phyloP scores from a whole-genome alignment of 1,140 invertebrate species.

The Cryptotermes secundus region DNA sequence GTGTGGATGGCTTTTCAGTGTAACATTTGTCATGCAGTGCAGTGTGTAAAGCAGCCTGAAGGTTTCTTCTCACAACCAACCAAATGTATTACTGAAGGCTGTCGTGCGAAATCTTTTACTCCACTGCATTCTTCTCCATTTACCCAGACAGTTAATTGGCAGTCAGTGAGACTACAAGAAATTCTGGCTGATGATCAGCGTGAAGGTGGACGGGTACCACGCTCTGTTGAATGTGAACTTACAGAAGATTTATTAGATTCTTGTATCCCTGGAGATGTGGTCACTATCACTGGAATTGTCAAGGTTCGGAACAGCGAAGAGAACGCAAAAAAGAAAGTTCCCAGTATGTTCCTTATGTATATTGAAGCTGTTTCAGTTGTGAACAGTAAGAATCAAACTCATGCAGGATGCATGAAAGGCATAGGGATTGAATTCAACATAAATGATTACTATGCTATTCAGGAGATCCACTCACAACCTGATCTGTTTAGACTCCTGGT shows the following conservation, averaged over 20 bases:
- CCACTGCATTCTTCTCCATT: constrained; percentile 65
- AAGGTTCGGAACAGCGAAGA: constrained; percentile 60
- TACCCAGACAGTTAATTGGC: constrained; percentile 73
- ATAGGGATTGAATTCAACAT: constrained; percentile 60
- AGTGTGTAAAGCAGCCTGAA: constrained; percentile 62
- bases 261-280: constrained; percentile 85
- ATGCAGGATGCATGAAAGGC: constrained; percentile 41
- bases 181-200: constrained; percentile 49
- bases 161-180: constrained; percentile 81
- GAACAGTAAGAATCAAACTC: constrained; percentile 62
- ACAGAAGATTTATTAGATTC: constrained; percentile 82
- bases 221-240: constrained; percentile 84
- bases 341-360: constrained; percentile 69
- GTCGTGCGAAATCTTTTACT: constrained; percentile 63
- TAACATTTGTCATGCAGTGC: constrained; percentile 63
- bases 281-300: constrained; percentile 83
- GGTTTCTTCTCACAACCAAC: constrained; percentile 59
- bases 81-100: constrained; percentile 55
- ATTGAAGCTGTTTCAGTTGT: constrained; percentile 74
- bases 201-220: constrained; percentile 75
- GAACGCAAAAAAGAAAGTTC: constrained; percentile 52
- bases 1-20: constrained; percentile 78
- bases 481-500: constrained; percentile 78
- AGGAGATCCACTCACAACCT: constrained; percentile 74
- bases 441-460: constrained; percentile 70